Conservation (phyloP, 2,113 vertebrate species). For the Takifugu bimaculatus region DNA sequence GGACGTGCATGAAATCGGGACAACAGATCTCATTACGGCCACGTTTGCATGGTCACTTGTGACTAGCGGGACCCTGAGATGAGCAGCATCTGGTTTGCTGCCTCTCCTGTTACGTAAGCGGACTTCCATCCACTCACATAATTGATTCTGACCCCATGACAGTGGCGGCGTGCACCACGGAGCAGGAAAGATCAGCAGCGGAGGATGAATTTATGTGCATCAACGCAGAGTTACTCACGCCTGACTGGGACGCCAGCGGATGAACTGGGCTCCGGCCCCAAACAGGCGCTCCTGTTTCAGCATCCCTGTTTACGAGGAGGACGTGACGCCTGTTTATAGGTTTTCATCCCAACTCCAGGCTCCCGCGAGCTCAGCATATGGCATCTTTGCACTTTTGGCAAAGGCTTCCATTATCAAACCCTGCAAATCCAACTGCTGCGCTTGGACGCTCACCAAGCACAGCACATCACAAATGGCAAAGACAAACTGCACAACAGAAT, state of each 20-base stretch:
- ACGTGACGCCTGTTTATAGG: constrained; percentile 32
- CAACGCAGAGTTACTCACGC: constrained; percentile 25
- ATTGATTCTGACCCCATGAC: constrained; percentile 60
- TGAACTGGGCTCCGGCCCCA: neutral
- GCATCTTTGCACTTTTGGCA: constrained; percentile 57
- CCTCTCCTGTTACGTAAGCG: constrained; percentile 56
- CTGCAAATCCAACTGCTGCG: constrained; percentile 43
- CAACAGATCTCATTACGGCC: constrained; percentile 34
- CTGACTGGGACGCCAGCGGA: neutral
- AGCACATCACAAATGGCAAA: constrained; percentile 51
- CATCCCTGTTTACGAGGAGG: constrained; percentile 32
- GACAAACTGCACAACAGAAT: neutral
- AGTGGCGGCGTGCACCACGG: constrained; percentile 27
- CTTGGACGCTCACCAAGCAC: constrained; percentile 53
- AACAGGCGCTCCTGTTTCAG: constrained; percentile 27
- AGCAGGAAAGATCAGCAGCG: constrained; percentile 21
- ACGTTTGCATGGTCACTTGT: constrained; percentile 23
- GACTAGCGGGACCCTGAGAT: constrained; percentile 27
- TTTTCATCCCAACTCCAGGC: constrained; percentile 29
- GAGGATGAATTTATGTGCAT: constrained; percentile 6
- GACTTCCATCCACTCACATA: constrained; percentile 54
- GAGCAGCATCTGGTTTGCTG: constrained; percentile 59
- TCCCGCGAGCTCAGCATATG: constrained; percentile 56
- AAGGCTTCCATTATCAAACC: constrained; percentile 16
- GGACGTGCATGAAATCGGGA: constrained; percentile 14